phyloP scores from a whole-genome alignment of 2,888 invertebrate species.

The Hofmannophila pseudospretella region DNA sequence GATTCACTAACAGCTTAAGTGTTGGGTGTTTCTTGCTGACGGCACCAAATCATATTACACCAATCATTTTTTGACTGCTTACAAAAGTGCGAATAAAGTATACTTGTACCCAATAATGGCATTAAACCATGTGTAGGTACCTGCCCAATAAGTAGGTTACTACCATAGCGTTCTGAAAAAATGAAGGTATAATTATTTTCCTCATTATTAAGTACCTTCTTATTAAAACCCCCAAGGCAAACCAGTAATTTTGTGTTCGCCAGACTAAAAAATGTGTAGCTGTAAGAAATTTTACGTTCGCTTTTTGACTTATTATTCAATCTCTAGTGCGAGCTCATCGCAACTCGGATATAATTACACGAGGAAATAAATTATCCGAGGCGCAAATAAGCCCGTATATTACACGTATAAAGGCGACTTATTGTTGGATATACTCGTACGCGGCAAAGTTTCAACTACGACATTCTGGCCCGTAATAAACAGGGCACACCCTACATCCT shows the following conservation, averaged over 20 bases:
- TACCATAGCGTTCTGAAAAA: no score
- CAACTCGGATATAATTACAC: slow-evolving; percentile 30
- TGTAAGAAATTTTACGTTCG: slow-evolving; percentile 12
- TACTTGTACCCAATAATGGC: no score
- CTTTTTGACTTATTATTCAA: slow-evolving; percentile 18
- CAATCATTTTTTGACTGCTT: no score
- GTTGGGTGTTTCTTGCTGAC: no score
- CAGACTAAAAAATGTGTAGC: not conserved
- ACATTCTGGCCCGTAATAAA: slow-evolving; percentile 12
- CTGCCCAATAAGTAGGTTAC: no score
- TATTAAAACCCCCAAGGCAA: not conserved
- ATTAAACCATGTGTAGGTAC: no score
- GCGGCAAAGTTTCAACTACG: slow-evolving; percentile 14
- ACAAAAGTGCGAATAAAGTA: no score
- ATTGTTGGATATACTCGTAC: slow-evolving; percentile 14
- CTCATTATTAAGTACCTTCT: not conserved
- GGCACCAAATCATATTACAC: no score
- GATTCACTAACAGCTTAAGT: no score
- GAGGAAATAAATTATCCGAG: slow-evolving; percentile 31
- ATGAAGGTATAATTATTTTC: no score
- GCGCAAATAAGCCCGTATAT: slow-evolving; percentile 26
- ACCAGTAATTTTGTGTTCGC: slow-evolving; percentile 1
- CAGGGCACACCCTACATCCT: slow-evolving; percentile 2
- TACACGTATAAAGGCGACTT: slow-evolving; percentile 16
- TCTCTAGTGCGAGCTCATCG: slow-evolving; percentile 7